Evolutionary conservation across 2,888 invertebrate species (phyloP).

Genomic region (Eupithecia pulchellata): DNA sequence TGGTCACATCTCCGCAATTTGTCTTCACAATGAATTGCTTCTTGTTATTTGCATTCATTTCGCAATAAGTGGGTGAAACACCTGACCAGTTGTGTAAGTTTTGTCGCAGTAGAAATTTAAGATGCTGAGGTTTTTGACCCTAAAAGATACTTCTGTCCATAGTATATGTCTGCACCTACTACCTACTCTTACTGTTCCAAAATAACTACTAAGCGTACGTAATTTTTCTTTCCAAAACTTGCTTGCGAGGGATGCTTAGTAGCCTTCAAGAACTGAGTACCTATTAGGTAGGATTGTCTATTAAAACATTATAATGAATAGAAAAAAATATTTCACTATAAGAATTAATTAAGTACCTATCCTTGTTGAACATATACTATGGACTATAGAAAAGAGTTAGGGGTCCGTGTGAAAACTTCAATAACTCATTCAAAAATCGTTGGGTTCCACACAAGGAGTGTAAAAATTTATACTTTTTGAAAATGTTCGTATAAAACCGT

Average conservation of each 20-base stretch:
- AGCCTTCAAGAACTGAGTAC: background rate
- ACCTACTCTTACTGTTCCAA: background rate
- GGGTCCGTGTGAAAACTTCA: no score
- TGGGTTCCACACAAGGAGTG: no score
- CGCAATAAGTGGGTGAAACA: constrained; percentile 14
- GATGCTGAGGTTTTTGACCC: background rate
- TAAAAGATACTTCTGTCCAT: background rate
- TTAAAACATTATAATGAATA: no score
- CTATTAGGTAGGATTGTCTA: no score
- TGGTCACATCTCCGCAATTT: constrained; percentile 26
- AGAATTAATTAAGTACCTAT: no score
- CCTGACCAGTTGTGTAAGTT: constrained; percentile 1
- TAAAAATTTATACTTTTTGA: no score
- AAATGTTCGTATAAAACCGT: no score
- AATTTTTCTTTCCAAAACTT: background rate
- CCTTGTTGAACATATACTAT: no score
- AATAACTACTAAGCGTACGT: background rate
- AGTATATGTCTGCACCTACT: background rate
- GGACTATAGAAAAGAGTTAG: no score
- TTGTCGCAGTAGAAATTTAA: background rate
- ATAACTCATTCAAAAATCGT: no score
- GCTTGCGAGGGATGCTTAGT: background rate
- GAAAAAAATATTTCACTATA: no score
- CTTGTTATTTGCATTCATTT: constrained; percentile 22
- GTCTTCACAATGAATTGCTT: constrained; percentile 23